These are phyloP conservation scores for Mus spicilegus DNA, from an alignment of 2,113 vertebrate genomes.

Conservation along the genomic window DNA sequence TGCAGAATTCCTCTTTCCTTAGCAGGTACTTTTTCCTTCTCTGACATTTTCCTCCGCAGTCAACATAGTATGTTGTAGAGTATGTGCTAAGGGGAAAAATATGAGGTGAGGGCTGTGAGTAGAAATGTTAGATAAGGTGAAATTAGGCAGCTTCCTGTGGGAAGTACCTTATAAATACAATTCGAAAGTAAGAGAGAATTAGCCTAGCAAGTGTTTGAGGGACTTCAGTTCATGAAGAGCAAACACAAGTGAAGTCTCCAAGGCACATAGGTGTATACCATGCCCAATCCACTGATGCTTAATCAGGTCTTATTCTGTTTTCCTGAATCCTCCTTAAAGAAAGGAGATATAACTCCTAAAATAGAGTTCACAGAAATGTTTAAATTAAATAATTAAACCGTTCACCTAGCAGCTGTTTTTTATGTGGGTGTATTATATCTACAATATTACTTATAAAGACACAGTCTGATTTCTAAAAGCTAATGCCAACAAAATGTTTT, in stretches of 20 bases:
- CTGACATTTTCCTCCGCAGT: neutral
- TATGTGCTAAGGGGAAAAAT: neutral
- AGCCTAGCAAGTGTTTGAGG: neutral
- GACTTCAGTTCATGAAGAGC: neutral
- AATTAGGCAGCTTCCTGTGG: neutral
- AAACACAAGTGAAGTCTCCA: neutral
- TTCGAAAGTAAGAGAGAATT: neutral
- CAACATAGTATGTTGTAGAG: neutral
- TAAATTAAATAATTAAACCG: neutral
- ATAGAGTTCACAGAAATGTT: neutral
- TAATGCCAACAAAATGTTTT: neutral
- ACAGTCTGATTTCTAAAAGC: neutral
- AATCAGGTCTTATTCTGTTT: neutral
- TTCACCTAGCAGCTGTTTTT: neutral
- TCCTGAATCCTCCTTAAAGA: neutral
- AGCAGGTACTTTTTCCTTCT: neutral
- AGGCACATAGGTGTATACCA: neutral
- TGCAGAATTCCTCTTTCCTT: slow-evolving; percentile 2
- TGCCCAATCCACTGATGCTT: neutral
- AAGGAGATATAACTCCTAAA: neutral
- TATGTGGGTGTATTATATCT: neutral
- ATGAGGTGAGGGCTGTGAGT: neutral
- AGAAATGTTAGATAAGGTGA: neutral
- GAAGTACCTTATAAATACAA: slow-evolving; percentile 3
- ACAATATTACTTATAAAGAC: neutral